These are phyloP conservation scores for Oreohelix idahoensis DNA, from an alignment of 1,140 invertebrate genomes.

Conservation along the genomic window DNA sequence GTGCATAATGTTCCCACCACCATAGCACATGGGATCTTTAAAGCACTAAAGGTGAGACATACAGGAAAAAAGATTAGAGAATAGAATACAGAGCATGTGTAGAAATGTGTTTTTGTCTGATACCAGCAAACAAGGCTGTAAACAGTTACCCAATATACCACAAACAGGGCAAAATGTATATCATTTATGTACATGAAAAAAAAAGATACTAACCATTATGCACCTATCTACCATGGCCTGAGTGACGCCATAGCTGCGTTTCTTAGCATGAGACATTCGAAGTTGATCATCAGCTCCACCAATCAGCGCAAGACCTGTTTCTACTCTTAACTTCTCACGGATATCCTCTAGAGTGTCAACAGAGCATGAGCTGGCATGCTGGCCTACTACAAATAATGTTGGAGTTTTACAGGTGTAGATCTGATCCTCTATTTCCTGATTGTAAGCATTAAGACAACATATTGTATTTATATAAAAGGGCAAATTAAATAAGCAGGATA, in stretches of 20 bases:
- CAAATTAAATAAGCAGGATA: too few relatives aligned
- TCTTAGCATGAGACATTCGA: constrained; percentile 81
- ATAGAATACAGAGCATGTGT: too few relatives aligned
- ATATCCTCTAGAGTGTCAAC: constrained; percentile 86
- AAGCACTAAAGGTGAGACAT: too few relatives aligned
- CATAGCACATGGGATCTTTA: too few relatives aligned
- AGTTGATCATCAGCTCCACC: constrained; percentile 86
- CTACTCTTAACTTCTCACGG: constrained; percentile 82
- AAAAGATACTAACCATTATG: constrained; percentile 73
- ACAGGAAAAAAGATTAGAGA: too few relatives aligned
- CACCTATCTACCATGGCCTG: constrained; percentile 87
- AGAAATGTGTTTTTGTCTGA: too few relatives aligned
- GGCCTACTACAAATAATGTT: constrained; percentile 86
- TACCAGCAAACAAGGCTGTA: too few relatives aligned
- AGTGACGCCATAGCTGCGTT: constrained; percentile 82
- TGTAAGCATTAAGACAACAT: not conserved
- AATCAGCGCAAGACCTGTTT: constrained; percentile 85
- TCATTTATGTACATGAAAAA: too few relatives aligned
- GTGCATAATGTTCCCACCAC: too few relatives aligned
- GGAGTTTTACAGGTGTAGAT: constrained; percentile 83
- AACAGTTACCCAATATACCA: too few relatives aligned
- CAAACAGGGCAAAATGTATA: too few relatives aligned
- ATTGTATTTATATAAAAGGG: too few relatives aligned
- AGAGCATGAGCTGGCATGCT: constrained; percentile 79
- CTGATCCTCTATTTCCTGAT: constrained; percentile 82